A percentile compares a stretch with the other conserved stretches of the same genome.
phyloP scores from a whole-genome alignment of 2,113 vertebrate genomes.

The Percina caprodes region DNA sequence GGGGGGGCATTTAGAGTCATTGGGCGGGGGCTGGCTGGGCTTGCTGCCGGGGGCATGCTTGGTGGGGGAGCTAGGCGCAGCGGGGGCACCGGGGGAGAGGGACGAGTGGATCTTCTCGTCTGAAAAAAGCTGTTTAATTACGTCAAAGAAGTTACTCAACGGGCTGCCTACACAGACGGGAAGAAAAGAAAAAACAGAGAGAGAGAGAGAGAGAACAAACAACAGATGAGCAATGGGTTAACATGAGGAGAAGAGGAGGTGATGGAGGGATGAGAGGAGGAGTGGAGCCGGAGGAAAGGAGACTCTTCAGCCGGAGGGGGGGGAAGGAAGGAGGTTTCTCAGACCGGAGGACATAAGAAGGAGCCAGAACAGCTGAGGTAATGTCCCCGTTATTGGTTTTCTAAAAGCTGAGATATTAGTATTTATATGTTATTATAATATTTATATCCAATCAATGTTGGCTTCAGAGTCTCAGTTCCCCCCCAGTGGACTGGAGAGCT shows the following conservation, averaged over 20 bases:
- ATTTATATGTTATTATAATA: no score
- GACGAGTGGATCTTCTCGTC: conserved; percentile 99
- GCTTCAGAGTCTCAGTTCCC: conserved; percentile 64
- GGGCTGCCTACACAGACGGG: conserved; percentile 91
- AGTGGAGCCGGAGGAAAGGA: conserved; percentile 73
- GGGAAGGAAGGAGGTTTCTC: not conserved
- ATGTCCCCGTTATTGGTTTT: not conserved
- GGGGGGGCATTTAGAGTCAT: conserved; percentile 90
- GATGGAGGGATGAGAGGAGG: conserved; percentile 80
- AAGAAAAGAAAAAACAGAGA: conserved; percentile 80
- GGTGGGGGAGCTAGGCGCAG: conserved; percentile 82
- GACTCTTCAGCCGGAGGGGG: conserved; percentile 35
- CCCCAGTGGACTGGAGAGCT: conserved; percentile 42
- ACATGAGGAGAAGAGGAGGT: conserved; percentile 76
- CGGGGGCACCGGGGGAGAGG: conserved; percentile 90
- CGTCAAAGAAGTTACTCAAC: conserved; percentile 99
- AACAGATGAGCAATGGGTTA: conserved; percentile 92
- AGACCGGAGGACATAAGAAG: not conserved
- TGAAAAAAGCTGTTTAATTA: conserved; percentile 99
- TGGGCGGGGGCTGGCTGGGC: conserved; percentile 90
- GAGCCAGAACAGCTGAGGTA: not conserved
- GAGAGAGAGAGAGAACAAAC: conserved; percentile 85
- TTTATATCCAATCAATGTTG: not conserved
- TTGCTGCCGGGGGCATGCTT: conserved; percentile 92
- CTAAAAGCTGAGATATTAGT: not conserved